Conservation (phyloP, 2,113 vertebrate genomes). For the Galeopterus variegatus region DNA sequence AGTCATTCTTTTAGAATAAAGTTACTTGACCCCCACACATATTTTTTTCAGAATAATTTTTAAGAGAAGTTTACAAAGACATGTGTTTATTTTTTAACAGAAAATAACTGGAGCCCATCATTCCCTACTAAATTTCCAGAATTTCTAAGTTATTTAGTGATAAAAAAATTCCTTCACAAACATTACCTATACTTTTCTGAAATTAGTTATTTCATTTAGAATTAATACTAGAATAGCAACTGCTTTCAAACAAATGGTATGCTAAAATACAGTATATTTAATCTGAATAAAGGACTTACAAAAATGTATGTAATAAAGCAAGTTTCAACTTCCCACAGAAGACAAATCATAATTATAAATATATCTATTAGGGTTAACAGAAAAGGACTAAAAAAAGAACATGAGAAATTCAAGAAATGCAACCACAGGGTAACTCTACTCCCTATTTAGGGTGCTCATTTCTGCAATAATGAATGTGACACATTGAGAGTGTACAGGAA, state of each 20-base stretch:
- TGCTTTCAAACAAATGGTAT: not conserved
- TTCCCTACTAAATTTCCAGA: conserved; percentile 29
- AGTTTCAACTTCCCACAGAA: not conserved
- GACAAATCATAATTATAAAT: not conserved
- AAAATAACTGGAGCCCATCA: conserved; percentile 20
- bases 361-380: not conserved
- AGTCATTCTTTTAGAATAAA: conserved; percentile 13
- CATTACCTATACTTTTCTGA: conserved; percentile 28
- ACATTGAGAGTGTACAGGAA: not conserved
- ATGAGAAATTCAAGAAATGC: not conserved
- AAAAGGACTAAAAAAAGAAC: not conserved
- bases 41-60: conserved; percentile 4
- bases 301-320: not conserved
- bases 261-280: not conserved
- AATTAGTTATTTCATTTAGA: conserved; percentile 50
- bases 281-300: not conserved
- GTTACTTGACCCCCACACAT: not conserved
- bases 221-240: conserved; percentile 32
- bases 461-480: not conserved
- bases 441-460: not conserved
- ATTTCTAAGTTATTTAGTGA: conserved; percentile 25
- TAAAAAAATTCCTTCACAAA: conserved; percentile 3
- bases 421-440: conserved; percentile 16
- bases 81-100: conserved; percentile 2
- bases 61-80: conserved; percentile 1